These are phyloP conservation scores for Oscheius sp. DNA, from an alignment of 2,888 invertebrate genomes.

Conservation along the genomic window DNA sequence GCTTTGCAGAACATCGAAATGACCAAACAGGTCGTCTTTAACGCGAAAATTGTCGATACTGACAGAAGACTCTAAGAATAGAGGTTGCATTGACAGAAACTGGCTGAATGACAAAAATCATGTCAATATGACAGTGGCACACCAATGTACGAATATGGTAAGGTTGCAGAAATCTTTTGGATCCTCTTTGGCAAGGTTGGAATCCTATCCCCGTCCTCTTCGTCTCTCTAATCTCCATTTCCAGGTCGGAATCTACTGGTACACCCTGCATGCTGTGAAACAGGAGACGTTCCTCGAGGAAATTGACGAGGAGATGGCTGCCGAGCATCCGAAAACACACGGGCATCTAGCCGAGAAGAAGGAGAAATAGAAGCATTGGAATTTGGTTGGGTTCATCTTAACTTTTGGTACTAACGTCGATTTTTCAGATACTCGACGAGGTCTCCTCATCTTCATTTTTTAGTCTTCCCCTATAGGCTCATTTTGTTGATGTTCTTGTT, in stretches of 20 bases:
- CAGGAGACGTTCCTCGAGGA: slow-evolving; percentile 94
- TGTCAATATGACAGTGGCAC: too few species aligned
- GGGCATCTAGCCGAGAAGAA: slow-evolving; percentile 47
- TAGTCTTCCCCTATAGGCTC: slow-evolving; percentile 7
- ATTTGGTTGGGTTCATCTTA: neutral
- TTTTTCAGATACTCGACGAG: slow-evolving; percentile 13
- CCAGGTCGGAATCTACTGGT: slow-evolving; percentile 82
- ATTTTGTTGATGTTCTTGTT: slow-evolving; percentile 27
- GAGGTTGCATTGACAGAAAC: too few species aligned
- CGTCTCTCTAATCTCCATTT: neutral
- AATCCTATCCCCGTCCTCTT: too few species aligned
- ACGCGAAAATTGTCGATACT: too few species aligned
- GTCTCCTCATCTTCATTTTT: slow-evolving; percentile 6
- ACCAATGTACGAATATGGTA: too few species aligned
- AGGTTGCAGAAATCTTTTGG: too few species aligned
- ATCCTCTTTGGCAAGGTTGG: too few species aligned
- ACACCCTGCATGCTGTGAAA: slow-evolving; percentile 86
- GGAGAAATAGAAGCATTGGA: neutral
- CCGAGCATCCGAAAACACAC: slow-evolving; percentile 58
- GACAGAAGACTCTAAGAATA: too few species aligned
- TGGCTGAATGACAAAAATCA: too few species aligned
- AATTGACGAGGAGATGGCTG: slow-evolving; percentile 81
- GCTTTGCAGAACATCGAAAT: too few species aligned
- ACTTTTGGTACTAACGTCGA: neutral
- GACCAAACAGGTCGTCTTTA: too few species aligned